A percentile compares a stretch with the other conserved stretches of the same genome.
Conservation (phyloP, 2,888 invertebrate species). For the Dryococelus australis region DNA sequence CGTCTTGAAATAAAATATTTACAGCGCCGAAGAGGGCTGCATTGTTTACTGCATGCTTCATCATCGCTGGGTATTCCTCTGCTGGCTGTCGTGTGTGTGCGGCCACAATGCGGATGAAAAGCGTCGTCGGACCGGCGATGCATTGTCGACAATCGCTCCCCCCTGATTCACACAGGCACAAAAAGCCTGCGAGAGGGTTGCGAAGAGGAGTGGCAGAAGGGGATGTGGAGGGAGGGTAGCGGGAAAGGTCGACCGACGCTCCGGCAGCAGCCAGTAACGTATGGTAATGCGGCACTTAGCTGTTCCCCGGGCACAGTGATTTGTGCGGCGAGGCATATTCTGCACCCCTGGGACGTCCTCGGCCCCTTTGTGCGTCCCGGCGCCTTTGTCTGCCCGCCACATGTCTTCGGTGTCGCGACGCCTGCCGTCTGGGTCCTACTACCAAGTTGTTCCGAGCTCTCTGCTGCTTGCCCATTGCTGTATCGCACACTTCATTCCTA, state of each 20-base stretch:
- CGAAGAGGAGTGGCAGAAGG: neutral
- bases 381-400: neutral
- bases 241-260: neutral
- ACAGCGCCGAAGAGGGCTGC: no score
- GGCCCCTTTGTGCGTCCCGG: neutral
- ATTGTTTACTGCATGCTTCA: no score
- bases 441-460: no score
- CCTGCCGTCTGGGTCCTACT: no score
- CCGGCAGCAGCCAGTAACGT: neutral
- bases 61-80: no score
- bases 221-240: neutral
- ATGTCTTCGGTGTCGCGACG: no score
- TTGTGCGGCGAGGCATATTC: constrained; percentile 6
- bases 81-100: no score
- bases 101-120: neutral
- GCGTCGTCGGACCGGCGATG: neutral
- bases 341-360: neutral
- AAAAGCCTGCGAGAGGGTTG: neutral
- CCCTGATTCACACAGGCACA: neutral
- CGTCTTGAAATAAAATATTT: no score
- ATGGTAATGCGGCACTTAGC: constrained; percentile 9
- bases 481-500: no score
- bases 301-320: neutral
- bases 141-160: neutral
- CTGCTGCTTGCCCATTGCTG: no score